Evolutionary conservation across 2,797 vertebrate genomes (phyloP).

Genomic region (Siniperca scherzeri): DNA sequence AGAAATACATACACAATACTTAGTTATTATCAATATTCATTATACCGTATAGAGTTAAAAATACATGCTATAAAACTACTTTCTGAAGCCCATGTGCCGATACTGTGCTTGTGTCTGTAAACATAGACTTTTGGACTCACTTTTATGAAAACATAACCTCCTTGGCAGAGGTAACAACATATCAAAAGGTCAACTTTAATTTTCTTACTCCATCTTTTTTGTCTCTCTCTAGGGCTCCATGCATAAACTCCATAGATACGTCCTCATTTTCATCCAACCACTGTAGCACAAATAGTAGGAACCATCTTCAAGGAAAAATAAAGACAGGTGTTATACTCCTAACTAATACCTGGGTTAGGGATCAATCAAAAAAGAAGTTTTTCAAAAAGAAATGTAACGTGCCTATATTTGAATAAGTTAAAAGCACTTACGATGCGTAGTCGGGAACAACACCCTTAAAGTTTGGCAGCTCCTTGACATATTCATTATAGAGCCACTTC

Average conservation of each 20-base stretch:
- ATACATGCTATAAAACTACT: neutral
- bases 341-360: neutral
- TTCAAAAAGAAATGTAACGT: neutral
- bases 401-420: neutral
- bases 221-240: constrained; percentile 96
- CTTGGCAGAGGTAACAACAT: neutral
- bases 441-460: constrained; percentile 91
- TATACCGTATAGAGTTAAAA: neutral
- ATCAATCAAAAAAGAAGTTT: neutral
- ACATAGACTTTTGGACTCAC: neutral
- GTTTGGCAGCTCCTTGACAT: constrained; percentile 91
- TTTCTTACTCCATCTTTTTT: constrained; percentile 96
- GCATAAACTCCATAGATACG: constrained; percentile 97
- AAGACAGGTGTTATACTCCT: neutral
- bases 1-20: neutral
- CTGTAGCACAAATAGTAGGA: constrained; percentile 96
- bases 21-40: neutral
- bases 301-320: constrained; percentile 88
- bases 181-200: neutral
- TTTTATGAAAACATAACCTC: neutral
- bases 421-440: constrained; percentile 92
- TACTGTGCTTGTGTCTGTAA: neutral
- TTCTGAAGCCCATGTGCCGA: neutral
- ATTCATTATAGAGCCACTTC: constrained; percentile 98
- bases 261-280: constrained; percentile 99